Evolutionary conservation across 53 echinoderm and acorn worm genomes (phyloP).

Genomic region (Temnopleurus reevesii): DNA sequence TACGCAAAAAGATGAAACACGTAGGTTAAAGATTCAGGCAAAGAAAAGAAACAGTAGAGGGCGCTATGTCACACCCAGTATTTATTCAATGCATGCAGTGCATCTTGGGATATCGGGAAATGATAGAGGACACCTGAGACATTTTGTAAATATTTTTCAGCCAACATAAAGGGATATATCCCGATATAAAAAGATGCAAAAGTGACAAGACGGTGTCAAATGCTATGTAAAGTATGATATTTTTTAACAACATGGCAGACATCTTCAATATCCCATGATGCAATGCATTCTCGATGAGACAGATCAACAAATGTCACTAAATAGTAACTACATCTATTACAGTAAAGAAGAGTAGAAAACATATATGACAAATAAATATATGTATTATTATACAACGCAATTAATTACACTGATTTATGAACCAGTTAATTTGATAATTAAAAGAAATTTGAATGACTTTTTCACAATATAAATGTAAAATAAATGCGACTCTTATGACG

Average conservation of each 20-base stretch:
- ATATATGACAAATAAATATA: too few relatives aligned
- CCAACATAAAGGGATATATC: neutral
- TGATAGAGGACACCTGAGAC: neutral
- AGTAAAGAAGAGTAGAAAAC: too few relatives aligned
- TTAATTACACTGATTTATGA: too few relatives aligned
- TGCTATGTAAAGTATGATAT: neutral
- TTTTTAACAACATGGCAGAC: neutral
- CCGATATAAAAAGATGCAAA: neutral
- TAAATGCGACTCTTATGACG: too few relatives aligned
- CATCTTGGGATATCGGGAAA: slow-evolving; percentile 2
- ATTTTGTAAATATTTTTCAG: neutral
- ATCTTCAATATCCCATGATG: slow-evolving; percentile 37
- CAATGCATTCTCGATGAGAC: neutral
- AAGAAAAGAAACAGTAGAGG: neutral
- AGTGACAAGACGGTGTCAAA: too few relatives aligned
- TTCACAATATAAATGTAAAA: too few relatives aligned
- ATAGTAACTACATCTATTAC: neutral
- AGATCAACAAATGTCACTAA: neutral
- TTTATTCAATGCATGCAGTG: slow-evolving; percentile 11
- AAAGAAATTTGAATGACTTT: too few relatives aligned
- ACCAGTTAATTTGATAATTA: too few relatives aligned
- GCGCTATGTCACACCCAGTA: neutral
- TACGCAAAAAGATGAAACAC: slow-evolving; percentile 40
- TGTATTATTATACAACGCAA: too few relatives aligned
- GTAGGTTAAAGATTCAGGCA: slow-evolving; percentile 33